phyloP scores from a whole-genome alignment of 2,797 vertebrate genomes.

The Pangasius krempfi region DNA sequence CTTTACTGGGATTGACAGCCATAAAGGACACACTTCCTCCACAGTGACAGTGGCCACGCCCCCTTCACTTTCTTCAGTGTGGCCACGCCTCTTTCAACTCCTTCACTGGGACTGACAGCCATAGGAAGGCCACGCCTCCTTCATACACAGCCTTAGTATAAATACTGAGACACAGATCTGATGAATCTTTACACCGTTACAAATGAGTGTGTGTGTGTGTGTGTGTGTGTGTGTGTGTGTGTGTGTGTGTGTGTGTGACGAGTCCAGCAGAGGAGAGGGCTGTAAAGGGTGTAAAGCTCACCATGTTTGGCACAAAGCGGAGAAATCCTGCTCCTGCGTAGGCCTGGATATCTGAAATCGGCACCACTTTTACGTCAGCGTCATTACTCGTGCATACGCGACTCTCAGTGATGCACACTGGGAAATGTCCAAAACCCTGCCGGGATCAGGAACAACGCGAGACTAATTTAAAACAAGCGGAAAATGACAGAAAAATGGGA shows the following conservation, averaged over 20 bases:
- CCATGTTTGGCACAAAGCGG: conserved; percentile 78
- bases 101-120: background rate
- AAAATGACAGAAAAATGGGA: background rate
- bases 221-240: too few species aligned
- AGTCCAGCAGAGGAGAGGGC: background rate
- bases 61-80: background rate
- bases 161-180: background rate
- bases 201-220: background rate
- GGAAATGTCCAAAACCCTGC: conserved; percentile 84
- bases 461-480: background rate
- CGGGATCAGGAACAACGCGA: background rate
- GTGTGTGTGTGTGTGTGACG: background rate
- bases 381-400: conserved; percentile 80
- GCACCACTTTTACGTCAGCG: conserved; percentile 77
- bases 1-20: background rate
- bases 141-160: background rate
- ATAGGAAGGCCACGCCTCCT: background rate
- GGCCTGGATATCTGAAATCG: conserved; percentile 81
- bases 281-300: conserved; percentile 61
- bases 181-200: background rate
- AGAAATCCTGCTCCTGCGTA: conserved; percentile 83
- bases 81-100: background rate
- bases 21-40: background rate
- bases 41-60: background rate
- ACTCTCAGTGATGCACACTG: conserved; percentile 85